Conservation (phyloP, 2,113 vertebrate species). For the Ictalurus punctatus region DNA sequence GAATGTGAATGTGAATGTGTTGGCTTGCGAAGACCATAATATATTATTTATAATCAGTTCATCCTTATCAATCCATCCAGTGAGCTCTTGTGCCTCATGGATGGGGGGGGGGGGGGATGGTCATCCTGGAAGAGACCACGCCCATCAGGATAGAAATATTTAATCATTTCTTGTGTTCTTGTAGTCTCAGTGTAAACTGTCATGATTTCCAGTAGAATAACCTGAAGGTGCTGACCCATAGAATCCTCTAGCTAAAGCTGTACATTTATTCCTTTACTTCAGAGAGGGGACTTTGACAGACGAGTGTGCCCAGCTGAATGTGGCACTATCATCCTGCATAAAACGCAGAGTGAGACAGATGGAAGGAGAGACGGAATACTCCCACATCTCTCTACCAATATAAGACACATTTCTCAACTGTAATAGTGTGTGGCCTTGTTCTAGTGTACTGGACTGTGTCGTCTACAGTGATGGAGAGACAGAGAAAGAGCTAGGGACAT, state of each 20-base stretch:
- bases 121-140: not conserved
- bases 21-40: not conserved
- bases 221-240: not conserved
- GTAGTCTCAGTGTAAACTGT: no score
- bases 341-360: not conserved
- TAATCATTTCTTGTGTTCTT: not conserved
- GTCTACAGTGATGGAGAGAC: not conserved
- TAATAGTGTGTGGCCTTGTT: conserved; percentile 22
- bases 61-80: not conserved
- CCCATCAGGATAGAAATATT: not conserved
- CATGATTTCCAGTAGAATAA: not conserved
- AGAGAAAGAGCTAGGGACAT: not conserved
- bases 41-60: not conserved
- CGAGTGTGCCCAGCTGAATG: not conserved
- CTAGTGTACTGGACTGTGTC: not conserved
- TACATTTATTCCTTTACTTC: conserved; percentile 14
- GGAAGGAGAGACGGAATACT: conserved; percentile 16
- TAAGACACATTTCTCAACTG: conserved; percentile 24
- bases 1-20: not conserved
- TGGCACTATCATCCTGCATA: not conserved
- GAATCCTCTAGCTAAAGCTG: not conserved
- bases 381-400: conserved; percentile 18
- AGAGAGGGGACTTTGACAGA: not conserved
- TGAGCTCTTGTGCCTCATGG: not conserved
- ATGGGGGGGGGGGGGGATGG: no score